Base-by-base conservation (phyloP, 1,140 invertebrate genomes). In the Drosophila suzukii region DNA sequence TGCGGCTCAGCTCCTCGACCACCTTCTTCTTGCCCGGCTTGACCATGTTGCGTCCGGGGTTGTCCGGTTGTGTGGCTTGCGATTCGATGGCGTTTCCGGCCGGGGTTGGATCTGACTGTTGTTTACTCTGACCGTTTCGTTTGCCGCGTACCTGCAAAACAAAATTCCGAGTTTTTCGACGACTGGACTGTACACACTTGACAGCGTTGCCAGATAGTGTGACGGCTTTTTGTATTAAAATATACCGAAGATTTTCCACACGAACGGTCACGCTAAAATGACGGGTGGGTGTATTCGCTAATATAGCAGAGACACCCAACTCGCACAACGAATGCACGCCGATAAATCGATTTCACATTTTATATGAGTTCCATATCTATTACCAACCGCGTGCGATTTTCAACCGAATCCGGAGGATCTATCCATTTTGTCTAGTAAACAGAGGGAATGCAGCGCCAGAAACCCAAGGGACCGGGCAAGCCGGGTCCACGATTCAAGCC, bases 21-120 rank as follows among this genome's bases (percentile, higher is more conserved):
- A 67, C 43, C 38, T 81, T 84, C 27, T 53, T 88, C 41, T 80
- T 89, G 1, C 84, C 84, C 5, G 74, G 27, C 32, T 88, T 88
- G 0, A 50, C 79, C 83, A 88, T 88, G 2, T 10, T 58, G 6
- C 3, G 5, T n/a, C 1, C 1, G 17, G 8, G 24, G 7, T 6
- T n/a, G 8, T 43, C 41, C 41, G 41, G 7, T 15, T 43, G 41
- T 11, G 6, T n/a, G 20, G 15, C 8, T 13, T 4, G 10, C 24
- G 7, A 1, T 27, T 7, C 12, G 2, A 5, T 38, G 41, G n/a
- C 13, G 38, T 27, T 27, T 20, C 6, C 17, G 17, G 30, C 20
- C 10, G 4, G 17, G n/a, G 10, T 38, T 7, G 36, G 24, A 32
- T 44, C 5, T 15, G 4, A 15, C 32, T 15, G 38, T 63, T 51